Percentiles rank a stretch among this genome's conserved stretches.
These are phyloP conservation scores for Syngnathus rostellatus DNA, from an alignment of 2,797 vertebrate species.

Conservation along the genomic window DNA sequence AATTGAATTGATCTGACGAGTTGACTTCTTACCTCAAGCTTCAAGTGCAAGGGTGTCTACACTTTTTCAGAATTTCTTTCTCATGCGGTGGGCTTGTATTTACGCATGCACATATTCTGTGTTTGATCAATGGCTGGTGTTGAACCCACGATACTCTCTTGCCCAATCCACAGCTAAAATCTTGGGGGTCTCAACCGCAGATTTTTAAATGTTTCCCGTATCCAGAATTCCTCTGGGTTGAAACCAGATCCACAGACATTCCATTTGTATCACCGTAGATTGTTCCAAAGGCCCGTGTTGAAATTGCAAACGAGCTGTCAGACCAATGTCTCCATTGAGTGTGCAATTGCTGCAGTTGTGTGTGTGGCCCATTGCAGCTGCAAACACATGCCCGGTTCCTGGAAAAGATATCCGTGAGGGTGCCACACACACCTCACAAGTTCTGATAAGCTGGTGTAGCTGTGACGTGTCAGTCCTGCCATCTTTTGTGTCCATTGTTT, in stretches of 20 bases:
- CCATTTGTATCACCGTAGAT: background rate
- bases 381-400: slow-evolving; percentile 3
- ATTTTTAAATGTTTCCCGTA: slow-evolving; percentile 1
- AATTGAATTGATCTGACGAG: too few relatives aligned
- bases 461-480: slow-evolving; percentile 12
- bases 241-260: slow-evolving; percentile 4
- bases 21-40: too few relatives aligned
- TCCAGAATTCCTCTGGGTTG: slow-evolving; percentile 2
- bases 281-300: background rate
- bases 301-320: background rate
- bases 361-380: slow-evolving; percentile 20
- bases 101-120: background rate
- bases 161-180: background rate
- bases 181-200: background rate
- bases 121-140: background rate
- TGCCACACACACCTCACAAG: too few relatives aligned
- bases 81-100: too few relatives aligned
- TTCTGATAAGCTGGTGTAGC: slow-evolving; percentile 3
- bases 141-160: background rate
- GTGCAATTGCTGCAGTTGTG: background rate
- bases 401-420: too few relatives aligned
- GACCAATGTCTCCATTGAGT: background rate
- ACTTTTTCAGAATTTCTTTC: too few relatives aligned
- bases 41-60: too few relatives aligned
- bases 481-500: slow-evolving; percentile 23